Evolutionary conservation across 2,888 invertebrate species (phyloP).

Genomic region (Hemithea aestivaria): DNA sequence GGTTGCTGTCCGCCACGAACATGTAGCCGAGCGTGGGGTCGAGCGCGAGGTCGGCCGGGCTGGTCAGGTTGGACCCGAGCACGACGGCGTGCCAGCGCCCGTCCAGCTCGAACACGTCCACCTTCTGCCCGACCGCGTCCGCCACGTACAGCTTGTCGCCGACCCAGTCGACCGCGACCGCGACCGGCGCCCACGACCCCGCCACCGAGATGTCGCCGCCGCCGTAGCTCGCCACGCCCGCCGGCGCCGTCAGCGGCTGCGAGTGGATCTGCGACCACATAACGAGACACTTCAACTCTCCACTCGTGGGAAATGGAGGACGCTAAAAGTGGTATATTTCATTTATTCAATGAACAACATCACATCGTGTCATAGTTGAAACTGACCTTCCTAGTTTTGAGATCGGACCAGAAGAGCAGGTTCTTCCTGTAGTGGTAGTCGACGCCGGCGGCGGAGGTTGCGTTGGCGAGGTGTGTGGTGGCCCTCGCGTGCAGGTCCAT

Average conservation of each 20-base stretch:
- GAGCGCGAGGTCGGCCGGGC: constrained; percentile 93
- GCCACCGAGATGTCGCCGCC: constrained; percentile 85
- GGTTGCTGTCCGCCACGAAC: constrained; percentile 91
- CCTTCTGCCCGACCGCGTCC: constrained; percentile 92
- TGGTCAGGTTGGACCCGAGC: constrained; percentile 93
- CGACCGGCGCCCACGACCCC: constrained; percentile 93
- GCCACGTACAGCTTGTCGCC: constrained; percentile 97
- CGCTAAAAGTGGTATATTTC: too few relatives aligned
- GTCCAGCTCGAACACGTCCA: constrained; percentile 95
- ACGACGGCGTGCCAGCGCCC: constrained; percentile 94
- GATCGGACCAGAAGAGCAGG: constrained; percentile 93
- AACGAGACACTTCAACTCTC: background rate
- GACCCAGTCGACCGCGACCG: constrained; percentile 97
- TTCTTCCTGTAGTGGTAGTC: constrained; percentile 90
- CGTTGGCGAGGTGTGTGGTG: constrained; percentile 84
- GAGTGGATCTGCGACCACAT: constrained; percentile 77
- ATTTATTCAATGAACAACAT: too few relatives aligned
- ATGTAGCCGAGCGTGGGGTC: constrained; percentile 94
- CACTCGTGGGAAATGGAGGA: too few relatives aligned
- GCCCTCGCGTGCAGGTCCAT: constrained; percentile 84
- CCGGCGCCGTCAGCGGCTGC: constrained; percentile 72
- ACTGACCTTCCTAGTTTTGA: constrained; percentile 89
- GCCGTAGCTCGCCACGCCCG: constrained; percentile 59
- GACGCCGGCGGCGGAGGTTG: constrained; percentile 90
- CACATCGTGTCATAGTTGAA: background rate